Conservation (phyloP, 2,113 vertebrate species). For the Lipophrys pholis region DNA sequence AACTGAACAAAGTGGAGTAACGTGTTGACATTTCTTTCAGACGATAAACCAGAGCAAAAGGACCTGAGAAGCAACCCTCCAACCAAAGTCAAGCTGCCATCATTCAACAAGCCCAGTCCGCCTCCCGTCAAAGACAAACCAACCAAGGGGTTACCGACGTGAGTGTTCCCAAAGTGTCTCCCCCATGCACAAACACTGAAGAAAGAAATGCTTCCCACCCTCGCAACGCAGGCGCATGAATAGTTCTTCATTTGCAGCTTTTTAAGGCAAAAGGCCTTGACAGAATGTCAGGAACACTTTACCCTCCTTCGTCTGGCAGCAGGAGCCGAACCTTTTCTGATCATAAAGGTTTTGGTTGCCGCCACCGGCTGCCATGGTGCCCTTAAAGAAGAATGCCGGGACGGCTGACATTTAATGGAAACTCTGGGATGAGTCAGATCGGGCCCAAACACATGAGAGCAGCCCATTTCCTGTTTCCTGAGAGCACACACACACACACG, state of each 20-base stretch:
- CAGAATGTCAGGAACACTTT: conserved; percentile 67
- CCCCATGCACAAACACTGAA: neutral
- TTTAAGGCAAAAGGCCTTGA: conserved; percentile 36
- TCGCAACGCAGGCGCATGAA: conserved; percentile 9
- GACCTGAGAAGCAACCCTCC: conserved; percentile 80
- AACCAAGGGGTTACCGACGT: conserved; percentile 71
- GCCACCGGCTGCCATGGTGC: conserved; percentile 64
- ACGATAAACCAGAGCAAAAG: conserved; percentile 78
- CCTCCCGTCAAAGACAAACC: conserved; percentile 83
- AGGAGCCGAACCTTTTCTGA: conserved; percentile 37
- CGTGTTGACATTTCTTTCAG: conserved; percentile 54
- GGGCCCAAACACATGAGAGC: conserved; percentile 67
- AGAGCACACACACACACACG: conserved; percentile 24
- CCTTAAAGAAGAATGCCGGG: conserved; percentile 74
- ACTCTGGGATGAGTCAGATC: conserved; percentile 78
- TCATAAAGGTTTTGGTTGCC: conserved; percentile 57
- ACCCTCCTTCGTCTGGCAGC: conserved; percentile 57
- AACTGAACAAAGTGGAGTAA: neutral
- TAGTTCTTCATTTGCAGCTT: conserved; percentile 45
- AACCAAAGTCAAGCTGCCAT: conserved; percentile 80
- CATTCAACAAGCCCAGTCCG: conserved; percentile 63
- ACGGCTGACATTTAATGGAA: conserved; percentile 76
- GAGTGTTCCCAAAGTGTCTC: conserved; percentile 44
- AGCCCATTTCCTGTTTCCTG: conserved; percentile 81
- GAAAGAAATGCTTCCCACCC: neutral